A percentile compares a stretch with the other conserved stretches of the same genome.
Evolutionary conservation across 1,140 invertebrate genomes (phyloP).

Genomic region (Cotesia typhae): DNA sequence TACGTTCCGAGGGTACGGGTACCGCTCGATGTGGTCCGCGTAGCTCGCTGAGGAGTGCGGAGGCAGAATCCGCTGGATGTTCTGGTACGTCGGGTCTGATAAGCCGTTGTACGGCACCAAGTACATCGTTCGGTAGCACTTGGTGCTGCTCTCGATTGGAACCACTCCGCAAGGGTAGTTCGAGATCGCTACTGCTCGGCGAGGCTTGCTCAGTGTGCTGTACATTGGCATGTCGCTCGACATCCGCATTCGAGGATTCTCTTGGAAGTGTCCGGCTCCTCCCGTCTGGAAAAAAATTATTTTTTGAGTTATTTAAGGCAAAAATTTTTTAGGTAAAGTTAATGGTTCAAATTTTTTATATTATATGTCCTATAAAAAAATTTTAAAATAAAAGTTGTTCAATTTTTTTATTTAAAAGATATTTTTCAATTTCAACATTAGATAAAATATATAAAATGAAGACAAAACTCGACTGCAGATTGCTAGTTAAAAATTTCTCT

Average conservation of each 20-base stretch:
- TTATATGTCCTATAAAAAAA: no score
- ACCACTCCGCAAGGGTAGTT: slow-evolving; percentile 48
- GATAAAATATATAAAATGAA: no score
- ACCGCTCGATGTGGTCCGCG: slow-evolving; percentile 59
- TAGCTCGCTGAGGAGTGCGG: slow-evolving; percentile 57
- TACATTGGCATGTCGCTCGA: slow-evolving; percentile 29
- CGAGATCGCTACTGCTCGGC: slow-evolving; percentile 43
- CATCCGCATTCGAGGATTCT: slow-evolving; percentile 49
- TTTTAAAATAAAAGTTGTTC: no score
- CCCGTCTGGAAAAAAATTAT: slow-evolving; percentile 31
- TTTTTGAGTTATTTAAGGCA: no score
- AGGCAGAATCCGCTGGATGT: slow-evolving; percentile 60
- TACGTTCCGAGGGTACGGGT: slow-evolving; percentile 55
- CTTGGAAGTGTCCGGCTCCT: slow-evolving; percentile 40
- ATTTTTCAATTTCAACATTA: no score
- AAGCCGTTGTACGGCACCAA: slow-evolving; percentile 76
- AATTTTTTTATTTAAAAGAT: no score
- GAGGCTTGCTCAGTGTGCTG: slow-evolving; percentile 47
- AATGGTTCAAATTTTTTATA: no score
- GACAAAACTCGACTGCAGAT: no score
- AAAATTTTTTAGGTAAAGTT: no score
- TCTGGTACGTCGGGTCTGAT: slow-evolving; percentile 61
- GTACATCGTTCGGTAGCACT: slow-evolving; percentile 72
- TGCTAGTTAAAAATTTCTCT: no score
- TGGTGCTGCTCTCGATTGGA: slow-evolving; percentile 45